Evolutionary conservation across 2,888 invertebrate genomes (phyloP), one percentile per base, ranked within the genome.

Genomic region (Habrosyne pyritoides): DNA sequence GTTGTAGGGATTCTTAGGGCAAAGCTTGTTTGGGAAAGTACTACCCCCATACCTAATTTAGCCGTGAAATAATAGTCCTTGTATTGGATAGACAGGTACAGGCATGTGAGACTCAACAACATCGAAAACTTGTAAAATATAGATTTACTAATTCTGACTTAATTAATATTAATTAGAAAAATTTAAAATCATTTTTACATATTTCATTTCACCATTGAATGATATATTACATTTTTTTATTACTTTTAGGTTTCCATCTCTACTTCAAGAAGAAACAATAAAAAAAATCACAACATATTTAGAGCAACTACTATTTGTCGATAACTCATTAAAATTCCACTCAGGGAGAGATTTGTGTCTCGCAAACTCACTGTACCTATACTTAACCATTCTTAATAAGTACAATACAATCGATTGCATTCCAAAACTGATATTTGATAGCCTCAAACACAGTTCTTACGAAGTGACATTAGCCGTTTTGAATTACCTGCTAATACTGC

Each of bases 321-420:
- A 55, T 0, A 56, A 60, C 5, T 28, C 55, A 2, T 53, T 66
- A 0, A 2, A 48, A 3, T 60, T 78, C 5, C 69, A 62, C 0
- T 70, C 81, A 0, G 88, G 87, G 0, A 73, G 71, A 53, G 85
- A 84, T 0, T 36, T 84, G 0, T 87, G 84, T 53, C 58, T 86
- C 0, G 62, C 86, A 0, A 80, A 81, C 56, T 73, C 79, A 0
- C 56, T 75, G 0, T 77, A 74, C 22, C 62, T 75, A 52, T 71
- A 68, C 28, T 64, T 73, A 1, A 71, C 76, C 18, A 67, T 75
- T 52, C 14, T 68, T 4, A 67, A 66, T 28, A 72, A 66, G 58
- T 55, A 59, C 10, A 49, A 60, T 12, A 53, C 54, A 30, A 4
- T 33, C 0, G 49, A 67, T 2, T 55, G 69, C 2, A 57, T 71